These are phyloP conservation scores for Metalampra italica DNA, from an alignment of 2,888 invertebrate genomes.

Conservation along the genomic window DNA sequence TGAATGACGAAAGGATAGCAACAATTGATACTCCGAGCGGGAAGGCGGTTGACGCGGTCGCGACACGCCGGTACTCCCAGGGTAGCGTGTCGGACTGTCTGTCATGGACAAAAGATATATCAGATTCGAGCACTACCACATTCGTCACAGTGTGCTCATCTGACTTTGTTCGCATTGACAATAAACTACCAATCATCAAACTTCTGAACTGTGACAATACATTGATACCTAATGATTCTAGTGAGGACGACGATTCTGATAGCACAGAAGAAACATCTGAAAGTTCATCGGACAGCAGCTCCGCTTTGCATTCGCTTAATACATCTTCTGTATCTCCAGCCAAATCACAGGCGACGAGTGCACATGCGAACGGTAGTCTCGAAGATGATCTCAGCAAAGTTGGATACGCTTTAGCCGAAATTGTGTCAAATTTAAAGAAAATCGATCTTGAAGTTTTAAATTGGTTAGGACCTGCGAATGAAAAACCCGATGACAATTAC, in stretches of 20 bases:
- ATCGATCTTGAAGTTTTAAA: conserved; percentile 40
- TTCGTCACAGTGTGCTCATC: conserved; percentile 36
- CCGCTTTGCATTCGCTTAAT: too few relatives aligned
- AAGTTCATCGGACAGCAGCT: too few relatives aligned
- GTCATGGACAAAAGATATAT: conserved; percentile 62
- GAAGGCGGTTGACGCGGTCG: neutral
- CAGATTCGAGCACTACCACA: conserved; percentile 47
- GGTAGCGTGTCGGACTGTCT: conserved; percentile 33
- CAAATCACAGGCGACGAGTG: neutral
- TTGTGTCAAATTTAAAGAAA: conserved; percentile 28
- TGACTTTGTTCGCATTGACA: conserved; percentile 48
- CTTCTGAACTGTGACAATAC: conserved; percentile 29
- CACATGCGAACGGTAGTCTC: neutral
- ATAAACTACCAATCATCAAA: conserved; percentile 49
- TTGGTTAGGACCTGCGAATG: conserved; percentile 38
- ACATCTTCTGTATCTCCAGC: conserved; percentile 20
- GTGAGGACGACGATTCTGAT: neutral
- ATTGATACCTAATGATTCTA: conserved; percentile 1
- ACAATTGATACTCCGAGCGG: neutral
- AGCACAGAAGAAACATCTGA: conserved; percentile 6
- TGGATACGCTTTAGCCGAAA: conserved; percentile 22
- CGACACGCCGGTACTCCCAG: conserved; percentile 32
- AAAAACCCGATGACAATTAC: conserved; percentile 14
- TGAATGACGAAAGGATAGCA: neutral
- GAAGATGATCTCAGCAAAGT: neutral